Base-by-base conservation (phyloP, 1,140 invertebrate genomes). In the Lordiphosa clarofinis region DNA sequence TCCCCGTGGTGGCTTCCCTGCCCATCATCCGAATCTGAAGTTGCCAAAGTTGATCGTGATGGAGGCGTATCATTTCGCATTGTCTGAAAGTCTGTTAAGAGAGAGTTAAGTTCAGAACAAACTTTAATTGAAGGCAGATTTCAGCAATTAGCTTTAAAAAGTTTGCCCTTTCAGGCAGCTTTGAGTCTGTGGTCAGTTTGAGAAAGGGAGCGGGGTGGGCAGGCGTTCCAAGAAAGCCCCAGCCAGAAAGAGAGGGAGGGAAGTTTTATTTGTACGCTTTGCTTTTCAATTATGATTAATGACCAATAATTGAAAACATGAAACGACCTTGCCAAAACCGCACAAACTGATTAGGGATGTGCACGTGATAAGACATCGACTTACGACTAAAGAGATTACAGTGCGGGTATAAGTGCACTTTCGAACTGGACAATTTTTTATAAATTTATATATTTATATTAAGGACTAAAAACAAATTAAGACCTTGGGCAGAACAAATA, bases 211-310 rank as follows among this genome's bases (percentile, higher is more conserved):
- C 5, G 21, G 28, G 7, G 2, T 19, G 2, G 19, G 19, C 19
- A 3, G 19, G 19, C 19, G 19, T 19, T 19, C 19, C 19, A 4
- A 19, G 19, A 19, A 19, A 19, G 3, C 19, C 2, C 19, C 19
- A 2, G 19, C 19, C 19, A 19, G 19, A 19, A 19, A 31, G 7
- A 31, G 28, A 31, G 28, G 28, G 28, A 43, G 21, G 19, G 31
- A 36, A 37, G 19, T 48, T 37, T 31, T 42, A 44, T 43, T 56
- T 46, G 54, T 36, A 56, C 47, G 31, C 56, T 56, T 39, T 15
- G 13, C 36, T 55, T 50, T 69, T 76, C 60, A 81, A 82, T 82
- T 84, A 82, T 76, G 67, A 55, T 72, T 68, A 82, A 72, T 76
- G 62, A 72, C 48, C 58, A 46, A 43, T 76, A 68, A 82, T 81